These are phyloP conservation scores for Chloroceryle amazona DNA, from an alignment of 2,797 vertebrate genomes.

Conservation along the genomic window DNA sequence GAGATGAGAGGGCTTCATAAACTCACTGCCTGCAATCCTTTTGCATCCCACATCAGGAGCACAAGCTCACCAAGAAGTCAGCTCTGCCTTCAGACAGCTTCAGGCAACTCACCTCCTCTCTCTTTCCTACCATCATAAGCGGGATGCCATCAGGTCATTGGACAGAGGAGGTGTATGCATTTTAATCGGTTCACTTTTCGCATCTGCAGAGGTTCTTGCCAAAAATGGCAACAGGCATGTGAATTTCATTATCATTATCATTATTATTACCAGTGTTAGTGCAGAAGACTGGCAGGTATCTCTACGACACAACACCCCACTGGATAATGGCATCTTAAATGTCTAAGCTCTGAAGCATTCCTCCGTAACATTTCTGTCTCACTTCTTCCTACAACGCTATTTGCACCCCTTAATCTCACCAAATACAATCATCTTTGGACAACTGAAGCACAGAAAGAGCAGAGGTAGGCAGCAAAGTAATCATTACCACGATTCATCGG, in stretches of 20 bases:
- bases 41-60: neutral
- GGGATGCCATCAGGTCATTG: neutral
- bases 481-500: neutral
- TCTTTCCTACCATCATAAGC: neutral
- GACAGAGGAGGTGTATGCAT: neutral
- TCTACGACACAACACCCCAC: neutral
- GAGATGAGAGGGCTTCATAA: neutral
- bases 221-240: neutral
- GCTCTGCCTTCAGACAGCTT: neutral
- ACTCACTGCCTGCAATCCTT: neutral
- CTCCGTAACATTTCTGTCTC: neutral
- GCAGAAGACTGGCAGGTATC: neutral
- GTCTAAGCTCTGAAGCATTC: neutral
- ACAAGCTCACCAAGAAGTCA: neutral
- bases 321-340: neutral
- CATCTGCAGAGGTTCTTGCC: neutral
- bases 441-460: neutral
- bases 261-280: neutral
- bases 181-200: neutral
- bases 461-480: neutral
- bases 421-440: neutral
- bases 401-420: neutral
- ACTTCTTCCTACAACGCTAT: neutral
- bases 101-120: neutral
- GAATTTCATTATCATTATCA: neutral